These are phyloP conservation scores for Pygoscelis antarcticus DNA, from an alignment of 2,113 vertebrate genomes.

Conservation along the genomic window DNA sequence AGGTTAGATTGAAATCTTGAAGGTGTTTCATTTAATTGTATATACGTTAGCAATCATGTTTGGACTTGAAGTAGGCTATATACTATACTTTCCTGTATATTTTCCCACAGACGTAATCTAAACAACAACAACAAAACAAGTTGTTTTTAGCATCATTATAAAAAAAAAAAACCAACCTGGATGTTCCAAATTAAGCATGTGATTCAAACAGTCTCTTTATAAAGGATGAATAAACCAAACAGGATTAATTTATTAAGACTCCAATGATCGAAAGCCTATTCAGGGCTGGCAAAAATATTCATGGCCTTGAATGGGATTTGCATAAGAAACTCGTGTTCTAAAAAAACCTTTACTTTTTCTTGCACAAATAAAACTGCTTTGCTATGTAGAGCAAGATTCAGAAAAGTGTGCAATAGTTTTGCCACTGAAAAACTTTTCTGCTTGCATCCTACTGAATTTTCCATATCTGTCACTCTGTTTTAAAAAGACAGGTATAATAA, in stretches of 20 bases:
- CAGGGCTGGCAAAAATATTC: not conserved
- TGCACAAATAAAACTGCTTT: not conserved
- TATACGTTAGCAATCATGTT: conserved; percentile 47
- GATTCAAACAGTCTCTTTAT: conserved; percentile 10
- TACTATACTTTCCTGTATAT: conserved; percentile 30
- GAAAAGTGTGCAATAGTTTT: not conserved
- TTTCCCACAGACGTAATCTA: conserved; percentile 63
- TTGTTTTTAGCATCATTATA: conserved; percentile 56
- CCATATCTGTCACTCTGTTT: not conserved
- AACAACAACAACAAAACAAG: conserved; percentile 69
- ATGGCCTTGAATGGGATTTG: not conserved
- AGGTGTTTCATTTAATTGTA: conserved; percentile 42
- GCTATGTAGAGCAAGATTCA: not conserved
- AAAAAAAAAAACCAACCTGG: not conserved
- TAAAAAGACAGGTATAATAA: not conserved
- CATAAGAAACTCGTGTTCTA: not conserved
- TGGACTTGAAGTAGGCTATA: conserved; percentile 57
- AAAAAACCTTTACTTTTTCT: not conserved
- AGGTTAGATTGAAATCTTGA: conserved; percentile 57
- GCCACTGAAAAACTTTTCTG: not conserved
- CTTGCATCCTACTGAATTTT: not conserved
- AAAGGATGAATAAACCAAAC: conserved; percentile 19
- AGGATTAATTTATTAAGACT: conserved; percentile 5
- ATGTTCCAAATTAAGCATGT: conserved; percentile 28
- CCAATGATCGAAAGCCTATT: not conserved